Evolutionary conservation across 1,140 invertebrate genomes (phyloP).

Genomic region (Diachasma alloeum): DNA sequence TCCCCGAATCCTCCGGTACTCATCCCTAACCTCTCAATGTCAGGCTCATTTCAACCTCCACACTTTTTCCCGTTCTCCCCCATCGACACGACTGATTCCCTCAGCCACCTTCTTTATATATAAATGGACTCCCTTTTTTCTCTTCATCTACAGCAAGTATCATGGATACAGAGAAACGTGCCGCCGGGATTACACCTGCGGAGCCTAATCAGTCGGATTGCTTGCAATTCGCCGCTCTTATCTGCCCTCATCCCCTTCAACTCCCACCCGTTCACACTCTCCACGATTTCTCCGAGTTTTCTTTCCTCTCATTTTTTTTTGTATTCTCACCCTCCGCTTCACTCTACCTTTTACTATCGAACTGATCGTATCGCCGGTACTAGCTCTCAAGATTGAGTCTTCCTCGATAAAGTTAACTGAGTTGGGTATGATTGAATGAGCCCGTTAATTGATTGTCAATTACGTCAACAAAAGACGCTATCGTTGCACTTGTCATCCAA

Average conservation of each 20-base stretch:
- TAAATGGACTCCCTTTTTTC: not conserved
- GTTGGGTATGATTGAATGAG: not conserved
- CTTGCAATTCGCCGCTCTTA: slow-evolving; percentile 57
- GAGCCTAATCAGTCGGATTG: slow-evolving; percentile 61
- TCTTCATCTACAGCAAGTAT: not conserved
- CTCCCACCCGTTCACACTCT: slow-evolving; percentile 1
- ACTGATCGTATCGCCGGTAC: not conserved
- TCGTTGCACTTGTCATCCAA: no score
- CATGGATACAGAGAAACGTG: slow-evolving; percentile 27
- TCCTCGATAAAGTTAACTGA: not conserved
- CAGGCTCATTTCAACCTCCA: not conserved
- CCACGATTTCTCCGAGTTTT: not conserved
- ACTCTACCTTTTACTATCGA: not conserved
- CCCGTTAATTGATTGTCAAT: not conserved
- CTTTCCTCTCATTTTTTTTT: not conserved
- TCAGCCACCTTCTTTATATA: not conserved
- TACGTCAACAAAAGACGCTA: not conserved
- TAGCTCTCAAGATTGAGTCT: not conserved
- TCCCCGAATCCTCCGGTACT: no score
- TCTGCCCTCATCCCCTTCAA: slow-evolving; percentile 20
- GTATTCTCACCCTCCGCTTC: not conserved
- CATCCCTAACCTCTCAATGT: not conserved
- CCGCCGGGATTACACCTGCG: slow-evolving; percentile 51
- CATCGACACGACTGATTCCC: not conserved
- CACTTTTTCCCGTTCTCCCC: no score